Conservation (phyloP, 2,797 vertebrate genomes). For the Spatula versicolor region DNA sequence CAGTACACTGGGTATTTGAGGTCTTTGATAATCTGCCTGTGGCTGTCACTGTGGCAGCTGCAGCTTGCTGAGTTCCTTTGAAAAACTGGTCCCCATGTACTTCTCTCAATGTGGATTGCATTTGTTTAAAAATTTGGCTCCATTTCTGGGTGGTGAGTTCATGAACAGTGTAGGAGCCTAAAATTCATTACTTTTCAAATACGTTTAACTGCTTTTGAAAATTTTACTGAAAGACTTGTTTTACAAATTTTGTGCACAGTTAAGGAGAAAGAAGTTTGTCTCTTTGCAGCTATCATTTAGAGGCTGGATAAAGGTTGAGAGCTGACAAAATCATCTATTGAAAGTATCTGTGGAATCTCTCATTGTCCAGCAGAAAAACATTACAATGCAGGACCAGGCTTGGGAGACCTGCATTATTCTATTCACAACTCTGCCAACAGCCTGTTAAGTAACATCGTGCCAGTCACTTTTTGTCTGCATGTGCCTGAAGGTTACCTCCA, state of each 20-base stretch:
- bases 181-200: neutral
- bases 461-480: neutral
- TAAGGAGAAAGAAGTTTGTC: neutral
- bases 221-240: neutral
- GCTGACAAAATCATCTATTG: neutral
- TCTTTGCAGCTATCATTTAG: neutral
- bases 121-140: neutral
- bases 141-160: neutral
- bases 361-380: neutral
- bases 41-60: neutral
- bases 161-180: neutral
- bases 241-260: neutral
- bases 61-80: neutral
- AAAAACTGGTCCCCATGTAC: accelerated
- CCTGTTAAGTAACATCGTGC: neutral
- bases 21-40: neutral
- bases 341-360: neutral
- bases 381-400: neutral
- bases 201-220: neutral
- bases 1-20: accelerated
- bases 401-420: neutral
- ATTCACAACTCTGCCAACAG: neutral
- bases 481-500: neutral
- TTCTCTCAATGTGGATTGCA: neutral
- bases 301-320: neutral